These are phyloP conservation scores for Drosophila pegasa DNA, from an alignment of 2,888 invertebrate genomes.

Conservation along the genomic window DNA sequence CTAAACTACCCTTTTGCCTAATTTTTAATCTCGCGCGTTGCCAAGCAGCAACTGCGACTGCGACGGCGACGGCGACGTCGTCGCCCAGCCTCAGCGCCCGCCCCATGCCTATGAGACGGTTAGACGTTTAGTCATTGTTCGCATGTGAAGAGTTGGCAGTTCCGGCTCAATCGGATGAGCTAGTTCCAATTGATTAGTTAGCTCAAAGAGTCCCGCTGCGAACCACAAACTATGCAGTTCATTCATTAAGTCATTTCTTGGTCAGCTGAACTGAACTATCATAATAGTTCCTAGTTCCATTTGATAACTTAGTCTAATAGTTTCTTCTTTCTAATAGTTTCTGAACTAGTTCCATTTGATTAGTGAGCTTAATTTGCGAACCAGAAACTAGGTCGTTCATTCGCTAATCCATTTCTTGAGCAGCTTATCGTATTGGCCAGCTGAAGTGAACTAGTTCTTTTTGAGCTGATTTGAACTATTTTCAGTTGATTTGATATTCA, in stretches of 20 bases:
- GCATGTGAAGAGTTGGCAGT: neutral
- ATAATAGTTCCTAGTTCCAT: no score
- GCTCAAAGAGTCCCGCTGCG: no score
- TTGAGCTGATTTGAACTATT: neutral
- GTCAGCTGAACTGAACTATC: no score
- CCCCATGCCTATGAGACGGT: conserved; percentile 36
- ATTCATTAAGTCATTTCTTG: no score
- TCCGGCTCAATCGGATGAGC: neutral
- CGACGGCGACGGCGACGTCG: conserved; percentile 6
- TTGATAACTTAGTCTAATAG: no score
- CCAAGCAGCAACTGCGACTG: conserved; percentile 39
- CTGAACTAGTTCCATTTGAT: neutral
- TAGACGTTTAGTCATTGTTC: conserved; percentile 38
- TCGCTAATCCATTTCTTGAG: neutral
- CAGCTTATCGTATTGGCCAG: neutral
- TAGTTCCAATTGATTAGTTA: neutral
- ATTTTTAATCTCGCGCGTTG: conserved; percentile 75
- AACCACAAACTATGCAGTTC: no score
- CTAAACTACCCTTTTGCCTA: conserved; percentile 79
- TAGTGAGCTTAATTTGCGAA: no score
- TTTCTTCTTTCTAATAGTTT: no score
- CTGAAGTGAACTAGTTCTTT: neutral
- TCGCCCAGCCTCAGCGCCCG: neutral
- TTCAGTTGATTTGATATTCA: no score
- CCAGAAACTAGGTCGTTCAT: no score